Percentiles rank a stretch among this genome's conserved stretches.
phyloP scores from a whole-genome alignment of 2,113 vertebrate species.

The Halcyon malimbica region DNA sequence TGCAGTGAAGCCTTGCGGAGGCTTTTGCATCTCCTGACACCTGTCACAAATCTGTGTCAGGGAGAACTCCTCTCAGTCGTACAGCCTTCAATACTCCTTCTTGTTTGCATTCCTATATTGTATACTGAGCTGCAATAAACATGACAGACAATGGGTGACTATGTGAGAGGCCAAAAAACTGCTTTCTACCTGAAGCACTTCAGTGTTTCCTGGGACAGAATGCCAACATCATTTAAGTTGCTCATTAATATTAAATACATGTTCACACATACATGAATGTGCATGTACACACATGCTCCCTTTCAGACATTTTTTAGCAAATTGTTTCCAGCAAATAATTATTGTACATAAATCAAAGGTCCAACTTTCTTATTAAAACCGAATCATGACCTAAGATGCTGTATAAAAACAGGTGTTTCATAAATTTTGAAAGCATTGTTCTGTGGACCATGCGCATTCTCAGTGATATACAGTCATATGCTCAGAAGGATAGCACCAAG shows the following conservation, averaged over 20 bases:
- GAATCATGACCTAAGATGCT: not conserved
- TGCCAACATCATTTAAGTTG: not conserved
- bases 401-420: not conserved
- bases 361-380: not conserved
- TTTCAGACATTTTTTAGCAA: not conserved
- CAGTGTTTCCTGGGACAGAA: not conserved
- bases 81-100: not conserved
- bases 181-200: not conserved
- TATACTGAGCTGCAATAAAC: not conserved
- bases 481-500: not conserved
- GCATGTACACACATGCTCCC: not conserved
- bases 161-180: not conserved
- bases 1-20: not conserved
- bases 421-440: not conserved
- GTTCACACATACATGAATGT: not conserved
- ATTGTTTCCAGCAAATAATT: not conserved
- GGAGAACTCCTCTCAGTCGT: not conserved
- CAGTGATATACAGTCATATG: not conserved
- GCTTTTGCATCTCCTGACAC: not conserved
- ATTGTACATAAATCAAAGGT: not conserved
- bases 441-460: not conserved
- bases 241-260: not conserved
- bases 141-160: not conserved
- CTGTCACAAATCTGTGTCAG: not conserved
- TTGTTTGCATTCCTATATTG: not conserved